These are phyloP conservation scores for Helarctos malayanus DNA, from an alignment of 2,797 vertebrate species.

Conservation along the genomic window DNA sequence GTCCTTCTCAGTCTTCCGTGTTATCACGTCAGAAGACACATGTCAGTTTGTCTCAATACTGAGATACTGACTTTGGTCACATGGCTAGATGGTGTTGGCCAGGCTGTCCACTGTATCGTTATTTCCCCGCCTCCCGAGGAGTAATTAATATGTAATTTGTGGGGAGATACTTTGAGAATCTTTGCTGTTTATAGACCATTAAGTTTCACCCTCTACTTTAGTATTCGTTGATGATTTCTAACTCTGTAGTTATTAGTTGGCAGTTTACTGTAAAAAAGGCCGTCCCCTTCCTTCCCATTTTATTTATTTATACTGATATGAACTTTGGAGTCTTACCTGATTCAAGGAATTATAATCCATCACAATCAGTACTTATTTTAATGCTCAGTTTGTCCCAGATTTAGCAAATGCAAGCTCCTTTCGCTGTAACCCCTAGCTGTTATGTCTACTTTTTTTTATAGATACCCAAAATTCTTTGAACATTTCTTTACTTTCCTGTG, in stretches of 20 bases:
- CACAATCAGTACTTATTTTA: conserved; percentile 4
- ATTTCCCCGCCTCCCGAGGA: neutral
- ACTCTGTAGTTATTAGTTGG: neutral
- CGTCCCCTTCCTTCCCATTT: neutral
- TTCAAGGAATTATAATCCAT: neutral
- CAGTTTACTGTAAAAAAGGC: neutral
- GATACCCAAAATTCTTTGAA: neutral
- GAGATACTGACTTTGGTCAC: neutral
- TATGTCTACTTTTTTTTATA: neutral
- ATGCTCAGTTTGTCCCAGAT: neutral
- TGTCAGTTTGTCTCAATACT: neutral
- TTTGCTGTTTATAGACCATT: neutral
- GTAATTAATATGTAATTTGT: neutral
- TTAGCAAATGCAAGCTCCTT: neutral
- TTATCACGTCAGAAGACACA: neutral
- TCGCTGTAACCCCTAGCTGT: neutral
- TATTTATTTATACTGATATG: neutral
- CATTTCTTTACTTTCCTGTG: conserved; percentile 5
- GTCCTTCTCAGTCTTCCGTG: neutral
- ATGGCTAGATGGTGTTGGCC: neutral
- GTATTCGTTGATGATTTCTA: neutral
- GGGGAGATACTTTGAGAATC: neutral
- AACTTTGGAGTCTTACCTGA: neutral
- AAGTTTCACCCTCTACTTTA: neutral
- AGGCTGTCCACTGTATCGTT: neutral